Percentiles rank a stretch among this genome's conserved stretches.
Evolutionary conservation across 2,888 invertebrate genomes (phyloP).

Genomic region (Chrysolina oricalcia): DNA sequence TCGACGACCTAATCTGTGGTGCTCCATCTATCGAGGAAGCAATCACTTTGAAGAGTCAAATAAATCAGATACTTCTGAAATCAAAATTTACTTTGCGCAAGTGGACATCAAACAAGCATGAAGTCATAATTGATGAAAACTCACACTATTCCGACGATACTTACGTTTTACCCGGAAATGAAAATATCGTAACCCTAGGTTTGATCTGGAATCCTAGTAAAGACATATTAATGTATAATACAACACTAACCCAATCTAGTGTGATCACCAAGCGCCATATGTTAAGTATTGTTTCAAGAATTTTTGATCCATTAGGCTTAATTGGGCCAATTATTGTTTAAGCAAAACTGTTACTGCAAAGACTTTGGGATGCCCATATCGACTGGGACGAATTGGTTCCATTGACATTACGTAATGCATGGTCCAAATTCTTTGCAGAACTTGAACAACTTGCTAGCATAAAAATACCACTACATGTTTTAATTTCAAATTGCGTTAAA

Average conservation of each 20-base stretch:
- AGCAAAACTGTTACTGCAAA: conserved; percentile 48
- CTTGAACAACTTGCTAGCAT: conserved; percentile 16
- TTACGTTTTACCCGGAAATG: conserved; percentile 6
- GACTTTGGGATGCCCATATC: conserved; percentile 43
- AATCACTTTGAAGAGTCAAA: conserved; percentile 22
- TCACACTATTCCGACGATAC: background rate
- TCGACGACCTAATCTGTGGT: conserved; percentile 52
- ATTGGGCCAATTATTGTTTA: conserved; percentile 40
- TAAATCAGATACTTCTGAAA: conserved; percentile 31
- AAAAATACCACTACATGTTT: conserved; percentile 39
- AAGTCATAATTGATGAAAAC: conserved; percentile 24
- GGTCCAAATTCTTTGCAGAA: background rate
- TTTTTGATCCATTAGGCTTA: conserved; percentile 52
- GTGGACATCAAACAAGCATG: conserved; percentile 47
- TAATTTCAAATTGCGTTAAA: background rate
- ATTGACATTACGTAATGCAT: background rate
- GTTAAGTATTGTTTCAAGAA: conserved; percentile 29
- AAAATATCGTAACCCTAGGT: conserved; percentile 35
- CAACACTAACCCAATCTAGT: background rate
- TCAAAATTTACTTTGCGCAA: conserved; percentile 4
- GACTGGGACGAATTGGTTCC: conserved; percentile 50
- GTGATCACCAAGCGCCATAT: conserved; percentile 43
- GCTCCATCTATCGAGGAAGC: conserved; percentile 25
- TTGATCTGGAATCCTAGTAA: conserved; percentile 29
- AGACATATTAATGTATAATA: background rate